Base-by-base conservation (phyloP, 1,140 invertebrate genomes). In the Cheumatopsyche charites region DNA sequence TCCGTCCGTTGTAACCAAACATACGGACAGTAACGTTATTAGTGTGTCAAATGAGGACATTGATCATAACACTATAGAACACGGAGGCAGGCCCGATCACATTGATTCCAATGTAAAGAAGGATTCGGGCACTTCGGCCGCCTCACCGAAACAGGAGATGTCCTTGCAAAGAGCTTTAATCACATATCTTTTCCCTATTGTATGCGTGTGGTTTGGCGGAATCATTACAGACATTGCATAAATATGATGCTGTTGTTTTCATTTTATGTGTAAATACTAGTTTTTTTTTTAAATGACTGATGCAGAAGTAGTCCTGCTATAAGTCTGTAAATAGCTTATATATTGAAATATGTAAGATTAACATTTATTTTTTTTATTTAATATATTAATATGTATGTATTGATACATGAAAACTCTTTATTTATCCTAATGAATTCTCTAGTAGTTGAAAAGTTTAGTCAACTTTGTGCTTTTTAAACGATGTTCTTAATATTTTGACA, bases 201-300 rank as follows among this genome's bases (percentile, higher is more conserved):
- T 92, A 72, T 89, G 93, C 78, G 89, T 91, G 76, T 94, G 92
- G 92, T 90, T 94, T 80, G 92, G 92, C 66, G 88, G 89, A 72
- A 89, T 91, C 77, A 88, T 93, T 78, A 89, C 89, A 73, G 92
- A 93, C 79, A 88, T 91, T 84, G 90, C 92, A 86, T 93, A 90
- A 90, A 62, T 15, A 36, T 12, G 36, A 62, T 29, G 11, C 11
- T 2, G 4, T 41, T 25, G 61, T 26, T 41, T 23, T 19, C 7
- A 47, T 15, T 25, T 36, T 36, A 36, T 45, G 17, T 70, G 68
- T 61, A 47, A 23, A 70, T 61, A 62, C 23, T 26, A 70, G 12
- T 45, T 29, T 62, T 61, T 47, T 19, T 47, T 12, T 17, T 19
- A 42, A 61, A 69, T 19, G 68, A 70, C 68, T 70, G 68, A 70